These are phyloP conservation scores for Stenchaetothrips biformis DNA, from an alignment of 2,888 invertebrate species.

Conservation along the genomic window DNA sequence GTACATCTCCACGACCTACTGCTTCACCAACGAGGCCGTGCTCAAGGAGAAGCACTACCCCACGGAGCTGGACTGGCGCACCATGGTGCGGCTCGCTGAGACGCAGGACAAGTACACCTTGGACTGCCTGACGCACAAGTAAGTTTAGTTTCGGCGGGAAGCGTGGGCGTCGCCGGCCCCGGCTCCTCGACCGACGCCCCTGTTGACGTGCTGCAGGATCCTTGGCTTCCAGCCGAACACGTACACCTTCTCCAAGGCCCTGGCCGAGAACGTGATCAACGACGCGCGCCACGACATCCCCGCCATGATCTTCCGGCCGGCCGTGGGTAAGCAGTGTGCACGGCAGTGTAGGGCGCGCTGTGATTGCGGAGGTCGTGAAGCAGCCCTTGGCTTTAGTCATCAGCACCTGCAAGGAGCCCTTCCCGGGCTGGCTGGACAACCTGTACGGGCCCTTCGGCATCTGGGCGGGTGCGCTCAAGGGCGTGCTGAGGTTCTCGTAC, in stretches of 20 bases:
- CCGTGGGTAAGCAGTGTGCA: background rate
- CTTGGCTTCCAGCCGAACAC: background rate
- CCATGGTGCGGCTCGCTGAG: background rate
- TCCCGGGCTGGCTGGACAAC: background rate
- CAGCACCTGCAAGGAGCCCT: background rate
- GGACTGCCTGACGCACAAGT: background rate
- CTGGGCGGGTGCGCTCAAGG: background rate
- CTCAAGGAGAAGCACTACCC: background rate
- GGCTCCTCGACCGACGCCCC: background rate
- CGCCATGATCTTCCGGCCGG: background rate
- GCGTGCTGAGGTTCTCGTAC: background rate
- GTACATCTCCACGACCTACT: slow-evolving; percentile 12
- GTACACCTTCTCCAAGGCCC: background rate
- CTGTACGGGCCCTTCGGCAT: background rate
- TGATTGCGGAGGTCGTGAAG: too few relatives aligned
- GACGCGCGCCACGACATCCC: background rate
- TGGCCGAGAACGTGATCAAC: slow-evolving; percentile 7
- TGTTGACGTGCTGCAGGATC: background rate
- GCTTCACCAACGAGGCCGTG: slow-evolving; percentile 10
- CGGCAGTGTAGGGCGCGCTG: background rate
- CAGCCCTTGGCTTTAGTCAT: background rate
- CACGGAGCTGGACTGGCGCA: background rate
- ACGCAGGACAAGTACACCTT: background rate
- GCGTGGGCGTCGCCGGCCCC: too few relatives aligned
- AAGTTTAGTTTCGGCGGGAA: background rate